Percentiles rank a stretch among this genome's conserved stretches.
phyloP scores from a whole-genome alignment of 2,888 invertebrate genomes.

The Neoscelio sp. region DNA sequence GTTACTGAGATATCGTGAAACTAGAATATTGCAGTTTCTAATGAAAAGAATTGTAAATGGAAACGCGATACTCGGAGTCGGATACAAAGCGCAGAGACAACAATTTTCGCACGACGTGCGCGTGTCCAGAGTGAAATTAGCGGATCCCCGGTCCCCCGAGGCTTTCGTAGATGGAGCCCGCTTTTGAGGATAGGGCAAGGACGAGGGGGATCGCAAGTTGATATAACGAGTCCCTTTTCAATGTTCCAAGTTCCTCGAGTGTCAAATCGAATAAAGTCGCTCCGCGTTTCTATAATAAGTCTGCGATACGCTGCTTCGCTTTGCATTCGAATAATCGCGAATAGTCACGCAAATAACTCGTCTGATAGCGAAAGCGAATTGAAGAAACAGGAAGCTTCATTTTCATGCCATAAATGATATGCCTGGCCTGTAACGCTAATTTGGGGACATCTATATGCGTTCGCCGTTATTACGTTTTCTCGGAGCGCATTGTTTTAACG shows the following conservation, averaged over 20 bases:
- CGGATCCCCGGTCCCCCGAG: constrained; percentile 79
- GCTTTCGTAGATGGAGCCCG: constrained; percentile 66
- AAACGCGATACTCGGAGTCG: constrained; percentile 46
- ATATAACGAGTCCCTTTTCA: constrained; percentile 77
- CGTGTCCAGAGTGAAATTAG: constrained; percentile 80
- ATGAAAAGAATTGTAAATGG: constrained; percentile 30
- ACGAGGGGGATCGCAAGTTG: constrained; percentile 66
- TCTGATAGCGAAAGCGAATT: not conserved
- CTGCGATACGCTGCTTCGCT: constrained; percentile 45
- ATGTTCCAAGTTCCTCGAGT: constrained; percentile 82
- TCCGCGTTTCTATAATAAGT: constrained; percentile 65
- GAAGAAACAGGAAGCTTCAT: too few relatives aligned
- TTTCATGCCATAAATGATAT: too few relatives aligned
- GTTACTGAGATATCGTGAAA: too few relatives aligned
- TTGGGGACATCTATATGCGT: too few relatives aligned
- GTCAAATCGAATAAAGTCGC: constrained; percentile 82
- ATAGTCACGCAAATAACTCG: constrained; percentile 3
- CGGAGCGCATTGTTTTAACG: too few relatives aligned
- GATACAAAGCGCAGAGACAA: constrained; percentile 36
- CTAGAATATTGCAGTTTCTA: too few relatives aligned
- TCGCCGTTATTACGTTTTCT: too few relatives aligned
- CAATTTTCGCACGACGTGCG: constrained; percentile 62
- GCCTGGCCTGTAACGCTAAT: too few relatives aligned
- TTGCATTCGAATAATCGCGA: constrained; percentile 38
- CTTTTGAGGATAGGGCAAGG: constrained; percentile 52